phyloP scores from a whole-genome alignment of 2,113 vertebrate species.

The Mobula hypostoma region DNA sequence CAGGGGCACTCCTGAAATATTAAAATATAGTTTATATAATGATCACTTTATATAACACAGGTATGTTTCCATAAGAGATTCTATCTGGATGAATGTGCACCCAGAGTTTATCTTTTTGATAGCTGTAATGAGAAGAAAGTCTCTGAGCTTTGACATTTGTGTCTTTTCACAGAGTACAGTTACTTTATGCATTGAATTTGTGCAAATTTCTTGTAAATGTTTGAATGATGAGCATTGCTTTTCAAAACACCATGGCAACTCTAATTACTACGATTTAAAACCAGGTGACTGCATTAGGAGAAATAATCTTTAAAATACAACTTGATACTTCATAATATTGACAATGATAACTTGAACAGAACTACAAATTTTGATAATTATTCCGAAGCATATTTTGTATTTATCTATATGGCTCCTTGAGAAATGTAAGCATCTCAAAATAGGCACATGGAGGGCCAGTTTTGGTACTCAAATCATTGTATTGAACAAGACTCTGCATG shows the following conservation, averaged over 20 bases:
- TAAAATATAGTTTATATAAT: background rate
- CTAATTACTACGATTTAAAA: background rate
- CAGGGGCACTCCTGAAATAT: conserved; percentile 81
- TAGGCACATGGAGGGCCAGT: background rate
- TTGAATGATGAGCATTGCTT: background rate
- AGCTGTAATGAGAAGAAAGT: background rate
- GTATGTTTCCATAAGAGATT: background rate
- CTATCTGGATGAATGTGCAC: background rate
- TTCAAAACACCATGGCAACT: background rate
- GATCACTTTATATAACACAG: background rate
- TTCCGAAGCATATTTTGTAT: background rate
- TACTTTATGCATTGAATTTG: background rate
- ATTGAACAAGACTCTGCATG: background rate
- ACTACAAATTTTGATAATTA: background rate
- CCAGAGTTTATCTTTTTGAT: background rate
- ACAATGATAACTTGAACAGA: background rate
- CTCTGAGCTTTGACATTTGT: background rate
- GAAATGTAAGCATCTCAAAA: background rate
- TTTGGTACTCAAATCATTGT: background rate
- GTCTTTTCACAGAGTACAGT: background rate
- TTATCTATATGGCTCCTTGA: background rate
- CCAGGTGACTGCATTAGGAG: background rate
- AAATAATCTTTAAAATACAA: background rate
- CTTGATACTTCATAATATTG: background rate
- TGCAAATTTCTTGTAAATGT: background rate